Conservation (phyloP, 2,113 vertebrate species). For the Phrynosoma blainvillii region DNA sequence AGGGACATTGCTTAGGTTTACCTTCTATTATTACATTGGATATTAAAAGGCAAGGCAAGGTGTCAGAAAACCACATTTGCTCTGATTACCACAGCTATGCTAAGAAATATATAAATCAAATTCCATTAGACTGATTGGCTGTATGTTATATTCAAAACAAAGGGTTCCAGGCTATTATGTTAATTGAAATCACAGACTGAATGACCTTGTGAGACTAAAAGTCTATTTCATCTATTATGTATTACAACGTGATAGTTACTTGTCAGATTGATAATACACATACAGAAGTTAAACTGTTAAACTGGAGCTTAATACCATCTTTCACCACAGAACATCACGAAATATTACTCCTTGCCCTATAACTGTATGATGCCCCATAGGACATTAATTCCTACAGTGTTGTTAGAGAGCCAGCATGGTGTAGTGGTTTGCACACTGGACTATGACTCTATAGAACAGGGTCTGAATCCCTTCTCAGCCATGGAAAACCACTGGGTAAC, state of each 20-base stretch:
- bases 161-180: not conserved
- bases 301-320: fast-evolving
- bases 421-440: too few species aligned
- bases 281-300: not conserved
- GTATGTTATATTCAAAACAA: not conserved
- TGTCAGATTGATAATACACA: not conserved
- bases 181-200: not conserved
- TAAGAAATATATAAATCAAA: not conserved
- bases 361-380: conserved; percentile 17
- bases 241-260: not conserved
- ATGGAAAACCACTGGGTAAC: too few species aligned
- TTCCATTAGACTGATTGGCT: not conserved
- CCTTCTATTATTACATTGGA: not conserved
- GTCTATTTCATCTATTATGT: not conserved
- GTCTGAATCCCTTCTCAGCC: too few species aligned
- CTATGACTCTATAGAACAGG: too few species aligned
- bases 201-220: not conserved
- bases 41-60: not conserved
- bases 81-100: not conserved
- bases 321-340: not conserved
- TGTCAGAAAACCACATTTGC: not conserved
- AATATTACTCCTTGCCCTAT: conserved; percentile 12
- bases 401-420: too few species aligned
- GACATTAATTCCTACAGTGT: conserved; percentile 26
- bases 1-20: not conserved